Percentiles rank a stretch among this genome's conserved stretches.
Conservation (phyloP, 2,888 invertebrate species). For the Venustoraphidia nigricollis region DNA sequence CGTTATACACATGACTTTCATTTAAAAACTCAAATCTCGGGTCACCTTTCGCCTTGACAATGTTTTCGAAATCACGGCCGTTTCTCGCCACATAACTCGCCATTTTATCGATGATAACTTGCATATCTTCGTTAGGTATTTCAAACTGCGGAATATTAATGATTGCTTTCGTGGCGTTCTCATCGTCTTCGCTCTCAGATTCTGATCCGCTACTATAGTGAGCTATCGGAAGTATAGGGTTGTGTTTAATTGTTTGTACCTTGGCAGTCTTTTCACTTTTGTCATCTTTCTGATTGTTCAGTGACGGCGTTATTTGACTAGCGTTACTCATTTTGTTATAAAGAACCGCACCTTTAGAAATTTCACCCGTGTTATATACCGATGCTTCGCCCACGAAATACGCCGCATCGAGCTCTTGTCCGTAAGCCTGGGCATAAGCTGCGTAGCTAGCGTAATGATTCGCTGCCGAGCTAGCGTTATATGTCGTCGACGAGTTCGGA, state of each 20-base stretch:
- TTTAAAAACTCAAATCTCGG: slow-evolving; percentile 78
- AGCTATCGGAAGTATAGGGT: slow-evolving; percentile 19
- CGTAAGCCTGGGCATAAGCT: not conserved
- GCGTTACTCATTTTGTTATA: not conserved
- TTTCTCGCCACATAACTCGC: slow-evolving; percentile 92
- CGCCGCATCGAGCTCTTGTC: not conserved
- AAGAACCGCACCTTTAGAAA: slow-evolving; percentile 3
- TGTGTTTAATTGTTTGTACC: slow-evolving; percentile 11
- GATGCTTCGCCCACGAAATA: not conserved
- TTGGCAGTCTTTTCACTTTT: not conserved
- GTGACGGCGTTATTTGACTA: too few species aligned
- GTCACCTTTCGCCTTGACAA: slow-evolving; percentile 70
- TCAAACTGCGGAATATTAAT: slow-evolving; percentile 32
- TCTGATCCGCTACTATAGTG: slow-evolving; percentile 24
- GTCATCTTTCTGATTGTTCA: not conserved
- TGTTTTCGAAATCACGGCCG: slow-evolving; percentile 84
- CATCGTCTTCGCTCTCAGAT: slow-evolving; percentile 14
- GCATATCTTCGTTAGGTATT: slow-evolving; percentile 66
- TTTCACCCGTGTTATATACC: not conserved
- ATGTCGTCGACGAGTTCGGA: too few species aligned
- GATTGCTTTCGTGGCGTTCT: slow-evolving; percentile 7
- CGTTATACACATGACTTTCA: slow-evolving; percentile 56
- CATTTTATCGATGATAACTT: slow-evolving; percentile 88
- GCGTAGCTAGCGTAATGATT: too few species aligned
- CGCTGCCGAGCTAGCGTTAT: too few species aligned